Conservation (phyloP, 2,113 vertebrate species). For the Phalacrocorax brasilianus region DNA sequence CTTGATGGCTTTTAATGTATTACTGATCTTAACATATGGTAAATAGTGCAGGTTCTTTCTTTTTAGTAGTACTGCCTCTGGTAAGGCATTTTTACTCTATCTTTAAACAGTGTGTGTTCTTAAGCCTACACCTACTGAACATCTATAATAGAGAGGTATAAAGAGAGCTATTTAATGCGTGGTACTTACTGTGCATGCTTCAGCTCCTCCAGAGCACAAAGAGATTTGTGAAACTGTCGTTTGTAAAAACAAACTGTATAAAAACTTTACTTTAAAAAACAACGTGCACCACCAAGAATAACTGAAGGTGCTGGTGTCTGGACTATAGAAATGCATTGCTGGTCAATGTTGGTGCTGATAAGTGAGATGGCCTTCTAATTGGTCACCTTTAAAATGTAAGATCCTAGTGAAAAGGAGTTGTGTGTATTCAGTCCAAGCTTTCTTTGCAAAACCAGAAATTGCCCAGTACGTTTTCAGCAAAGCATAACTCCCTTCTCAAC, state of each 20-base stretch:
- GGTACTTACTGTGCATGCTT: background rate
- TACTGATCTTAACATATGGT: background rate
- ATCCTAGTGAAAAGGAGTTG: background rate
- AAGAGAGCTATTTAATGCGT: background rate
- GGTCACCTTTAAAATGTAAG: background rate
- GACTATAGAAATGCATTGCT: background rate
- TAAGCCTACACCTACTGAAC: constrained; percentile 3
- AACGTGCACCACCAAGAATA: background rate
- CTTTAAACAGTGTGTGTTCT: background rate
- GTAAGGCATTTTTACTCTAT: background rate
- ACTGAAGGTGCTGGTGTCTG: background rate
- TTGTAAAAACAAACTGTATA: background rate
- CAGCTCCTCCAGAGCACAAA: background rate
- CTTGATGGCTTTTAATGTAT: constrained; percentile 47
- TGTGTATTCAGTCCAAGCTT: background rate
- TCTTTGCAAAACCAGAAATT: background rate
- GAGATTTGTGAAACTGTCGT: background rate
- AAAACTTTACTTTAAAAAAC: constrained; percentile 12
- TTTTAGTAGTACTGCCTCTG: background rate
- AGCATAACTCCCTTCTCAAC: background rate
- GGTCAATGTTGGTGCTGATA: background rate
- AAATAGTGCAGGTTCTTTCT: background rate
- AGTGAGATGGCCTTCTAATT: background rate
- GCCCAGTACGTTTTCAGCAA: background rate
- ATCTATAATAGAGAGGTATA: background rate